Percentiles rank a stretch among this genome's conserved stretches.
phyloP scores from a whole-genome alignment of 2,888 invertebrate species.

The Minunthozetes semirufus region DNA sequence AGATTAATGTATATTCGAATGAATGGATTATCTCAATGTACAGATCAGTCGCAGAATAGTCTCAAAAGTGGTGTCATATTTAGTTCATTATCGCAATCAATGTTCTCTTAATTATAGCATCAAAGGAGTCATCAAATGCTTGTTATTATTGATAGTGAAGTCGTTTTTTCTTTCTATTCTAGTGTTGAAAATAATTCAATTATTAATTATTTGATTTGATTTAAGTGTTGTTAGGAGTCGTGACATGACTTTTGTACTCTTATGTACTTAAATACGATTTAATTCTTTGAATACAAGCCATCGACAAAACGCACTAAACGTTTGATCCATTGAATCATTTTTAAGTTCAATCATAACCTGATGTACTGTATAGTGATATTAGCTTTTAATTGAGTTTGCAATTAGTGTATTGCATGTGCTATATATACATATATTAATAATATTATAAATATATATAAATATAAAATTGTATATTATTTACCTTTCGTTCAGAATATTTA shows the following conservation, averaged over 20 bases:
- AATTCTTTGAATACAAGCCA: background rate
- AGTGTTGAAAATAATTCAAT: background rate
- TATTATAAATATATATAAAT: constrained; percentile 3
- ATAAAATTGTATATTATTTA: constrained; percentile 19
- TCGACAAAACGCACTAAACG: background rate
- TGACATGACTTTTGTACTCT: background rate
- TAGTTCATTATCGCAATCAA: constrained; percentile 14
- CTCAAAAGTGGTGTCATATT: constrained; percentile 24
- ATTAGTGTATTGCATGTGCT: constrained; percentile 23
- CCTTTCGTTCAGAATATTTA: background rate
- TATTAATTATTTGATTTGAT: background rate
- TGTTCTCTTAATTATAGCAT: constrained; percentile 9
- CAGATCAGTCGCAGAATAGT: constrained; percentile 10
- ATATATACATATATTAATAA: constrained; percentile 10
- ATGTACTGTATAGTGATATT: constrained; percentile 20
- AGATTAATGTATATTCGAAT: constrained; percentile 1
- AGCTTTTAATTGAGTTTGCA: constrained; percentile 18
- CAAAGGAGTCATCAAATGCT: constrained; percentile 9
- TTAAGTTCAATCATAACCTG: constrained; percentile 7
- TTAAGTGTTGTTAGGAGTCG: background rate
- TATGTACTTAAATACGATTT: constrained; percentile 9
- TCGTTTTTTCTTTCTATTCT: constrained; percentile 11
- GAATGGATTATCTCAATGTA: constrained; percentile 10
- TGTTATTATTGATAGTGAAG: background rate
- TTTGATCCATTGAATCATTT: background rate